Evolutionary conservation across 2,888 invertebrate species (phyloP).

Genomic region (Theretra japonica): DNA sequence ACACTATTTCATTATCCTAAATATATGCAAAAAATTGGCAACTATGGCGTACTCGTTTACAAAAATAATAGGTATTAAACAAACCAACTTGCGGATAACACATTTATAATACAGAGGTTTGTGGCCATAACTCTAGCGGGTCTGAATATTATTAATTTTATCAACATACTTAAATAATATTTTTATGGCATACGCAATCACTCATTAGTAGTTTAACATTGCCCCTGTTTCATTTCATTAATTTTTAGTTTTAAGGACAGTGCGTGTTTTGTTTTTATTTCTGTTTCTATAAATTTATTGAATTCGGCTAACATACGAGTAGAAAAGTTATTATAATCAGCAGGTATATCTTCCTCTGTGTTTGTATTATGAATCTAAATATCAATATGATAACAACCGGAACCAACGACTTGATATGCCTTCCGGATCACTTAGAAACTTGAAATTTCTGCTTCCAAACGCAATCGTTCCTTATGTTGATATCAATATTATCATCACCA

Average conservation of each 20-base stretch:
- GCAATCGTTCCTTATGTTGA: too few species aligned
- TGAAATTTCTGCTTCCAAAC: too few species aligned
- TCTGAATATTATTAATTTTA: conserved; percentile 3
- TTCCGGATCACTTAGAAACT: too few species aligned
- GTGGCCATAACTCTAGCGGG: not conserved
- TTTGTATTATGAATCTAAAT: too few species aligned
- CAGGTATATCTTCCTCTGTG: too few species aligned
- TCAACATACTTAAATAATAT: not conserved
- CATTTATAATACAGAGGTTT: not conserved
- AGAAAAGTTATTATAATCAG: not conserved
- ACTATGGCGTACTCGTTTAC: not conserved
- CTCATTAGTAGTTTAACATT: conserved; percentile 4
- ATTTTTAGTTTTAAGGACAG: not conserved
- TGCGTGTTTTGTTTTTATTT: not conserved
- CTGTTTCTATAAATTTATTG: not conserved
- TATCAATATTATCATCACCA: too few species aligned
- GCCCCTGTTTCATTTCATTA: conserved; percentile 8
- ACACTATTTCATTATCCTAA: not conserved
- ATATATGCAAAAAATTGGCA: not conserved
- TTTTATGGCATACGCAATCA: conserved; percentile 5
- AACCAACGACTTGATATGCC: too few species aligned
- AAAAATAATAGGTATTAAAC: not conserved
- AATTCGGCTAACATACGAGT: not conserved
- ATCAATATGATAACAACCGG: too few species aligned
- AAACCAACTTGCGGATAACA: conserved; percentile 2